phyloP scores from a whole-genome alignment of 2,797 vertebrate genomes.

The Pseudomugil tenellus region DNA sequence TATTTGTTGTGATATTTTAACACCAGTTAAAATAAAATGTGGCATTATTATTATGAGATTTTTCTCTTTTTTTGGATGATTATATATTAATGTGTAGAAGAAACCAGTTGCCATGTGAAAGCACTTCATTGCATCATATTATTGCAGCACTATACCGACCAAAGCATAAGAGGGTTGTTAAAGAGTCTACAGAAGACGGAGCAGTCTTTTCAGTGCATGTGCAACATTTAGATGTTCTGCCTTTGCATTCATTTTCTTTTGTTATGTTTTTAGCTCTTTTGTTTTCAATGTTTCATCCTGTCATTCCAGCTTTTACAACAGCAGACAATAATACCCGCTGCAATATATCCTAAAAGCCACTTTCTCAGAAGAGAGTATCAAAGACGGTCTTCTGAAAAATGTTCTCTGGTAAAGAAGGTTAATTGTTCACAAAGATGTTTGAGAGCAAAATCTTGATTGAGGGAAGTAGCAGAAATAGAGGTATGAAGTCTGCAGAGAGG shows the following conservation, averaged over 20 bases:
- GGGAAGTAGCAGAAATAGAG: conserved; percentile 1
- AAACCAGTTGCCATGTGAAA: neutral
- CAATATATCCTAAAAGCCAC: conserved; percentile 54
- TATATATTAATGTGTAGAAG: neutral
- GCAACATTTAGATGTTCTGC: conserved; percentile 1
- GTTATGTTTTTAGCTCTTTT: neutral
- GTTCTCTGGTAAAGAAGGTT: neutral
- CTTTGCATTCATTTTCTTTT: neutral
- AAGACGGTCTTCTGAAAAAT: conserved; percentile 18
- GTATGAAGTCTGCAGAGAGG: conserved; percentile 20
- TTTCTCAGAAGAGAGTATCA: neutral
- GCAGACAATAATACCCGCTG: conserved; percentile 27
- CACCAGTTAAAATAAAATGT: neutral
- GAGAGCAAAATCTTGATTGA: conserved; percentile 25
- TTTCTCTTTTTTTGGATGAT: too few species aligned
- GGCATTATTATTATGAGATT: neutral
- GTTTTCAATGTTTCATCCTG: conserved; percentile 18
- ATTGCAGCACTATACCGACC: neutral
- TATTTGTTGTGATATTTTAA: too few species aligned
- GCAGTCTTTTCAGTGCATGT: neutral
- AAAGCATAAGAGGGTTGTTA: neutral
- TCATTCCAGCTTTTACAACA: conserved; percentile 31
- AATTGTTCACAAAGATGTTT: conserved; percentile 1
- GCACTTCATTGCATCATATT: neutral
- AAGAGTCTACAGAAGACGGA: neutral